Conservation (phyloP, 2,113 vertebrate species). For the Arvicanthis niloticus region DNA sequence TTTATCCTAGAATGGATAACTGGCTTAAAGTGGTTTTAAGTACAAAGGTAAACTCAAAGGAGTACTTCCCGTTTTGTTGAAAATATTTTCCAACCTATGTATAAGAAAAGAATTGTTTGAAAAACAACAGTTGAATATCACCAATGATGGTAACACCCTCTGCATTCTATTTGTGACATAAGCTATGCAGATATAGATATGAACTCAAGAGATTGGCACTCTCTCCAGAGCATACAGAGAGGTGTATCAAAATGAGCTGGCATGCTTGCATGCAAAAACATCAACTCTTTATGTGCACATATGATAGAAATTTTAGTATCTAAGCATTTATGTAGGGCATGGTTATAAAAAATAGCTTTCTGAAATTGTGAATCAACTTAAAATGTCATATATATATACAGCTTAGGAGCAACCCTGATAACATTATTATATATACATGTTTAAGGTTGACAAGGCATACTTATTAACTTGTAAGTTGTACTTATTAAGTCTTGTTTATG, state of each 20-base stretch:
- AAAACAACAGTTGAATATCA: neutral
- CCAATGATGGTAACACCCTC: neutral
- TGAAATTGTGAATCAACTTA: neutral
- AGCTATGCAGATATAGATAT: neutral
- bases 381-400: neutral
- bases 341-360: neutral
- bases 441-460: neutral
- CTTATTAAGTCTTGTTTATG: slow-evolving; percentile 9
- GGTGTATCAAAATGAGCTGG: neutral
- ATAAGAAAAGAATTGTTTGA: slow-evolving; percentile 45
- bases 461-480: neutral
- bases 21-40: slow-evolving; percentile 48
- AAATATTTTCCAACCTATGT: slow-evolving; percentile 43
- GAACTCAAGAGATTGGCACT: neutral
- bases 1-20: slow-evolving; percentile 44
- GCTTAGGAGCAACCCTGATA: neutral
- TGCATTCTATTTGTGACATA: neutral
- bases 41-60: slow-evolving; percentile 60
- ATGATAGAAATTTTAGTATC: neutral
- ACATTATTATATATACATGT: neutral
- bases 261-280: neutral
- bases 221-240: neutral
- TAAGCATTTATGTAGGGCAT: neutral
- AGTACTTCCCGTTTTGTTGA: slow-evolving; percentile 22
- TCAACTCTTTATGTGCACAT: neutral